Conservation (phyloP, 1,140 invertebrate genomes). For the Drosophila persimilis region DNA sequence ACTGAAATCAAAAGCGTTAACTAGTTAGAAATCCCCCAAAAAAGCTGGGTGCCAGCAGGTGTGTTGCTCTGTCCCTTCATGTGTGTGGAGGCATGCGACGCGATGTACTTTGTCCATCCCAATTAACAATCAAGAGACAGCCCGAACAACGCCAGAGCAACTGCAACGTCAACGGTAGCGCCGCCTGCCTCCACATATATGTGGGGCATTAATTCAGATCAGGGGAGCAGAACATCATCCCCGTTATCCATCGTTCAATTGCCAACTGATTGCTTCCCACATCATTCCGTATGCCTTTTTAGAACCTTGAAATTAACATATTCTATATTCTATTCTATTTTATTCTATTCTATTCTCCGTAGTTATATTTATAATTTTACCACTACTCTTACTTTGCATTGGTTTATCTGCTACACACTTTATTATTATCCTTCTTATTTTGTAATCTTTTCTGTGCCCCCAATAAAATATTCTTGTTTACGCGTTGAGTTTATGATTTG, state of each 20-base stretch:
- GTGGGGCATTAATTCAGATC: constrained; percentile 48
- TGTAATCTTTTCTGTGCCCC: constrained; percentile 31
- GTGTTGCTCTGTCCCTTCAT: constrained; percentile 77
- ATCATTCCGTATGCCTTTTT: constrained; percentile 83
- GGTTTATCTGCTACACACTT: constrained; percentile 22
- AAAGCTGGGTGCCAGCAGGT: constrained; percentile 46
- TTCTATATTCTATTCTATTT: constrained; percentile 18
- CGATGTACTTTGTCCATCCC: constrained; percentile 44
- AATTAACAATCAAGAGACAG: constrained; percentile 59
- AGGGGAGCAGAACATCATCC: constrained; percentile 39
- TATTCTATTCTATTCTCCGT: no score
- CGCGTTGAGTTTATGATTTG: constrained; percentile 26
- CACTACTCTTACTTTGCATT: constrained; percentile 24
- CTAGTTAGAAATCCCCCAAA: constrained; percentile 23
- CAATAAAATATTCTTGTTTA: constrained; percentile 43
- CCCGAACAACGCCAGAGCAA: constrained; percentile 7
- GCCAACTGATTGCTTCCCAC: constrained; percentile 83
- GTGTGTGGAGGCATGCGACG: constrained; percentile 58
- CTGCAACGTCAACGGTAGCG: constrained; percentile 22
- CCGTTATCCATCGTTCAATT: constrained; percentile 81
- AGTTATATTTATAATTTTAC: constrained; percentile 30
- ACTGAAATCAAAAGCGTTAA: constrained; percentile 61
- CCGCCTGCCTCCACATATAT: constrained; percentile 68
- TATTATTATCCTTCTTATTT: constrained; percentile 34
- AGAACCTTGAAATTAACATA: constrained; percentile 80